A percentile compares a stretch with the other conserved stretches of the same genome.
phyloP scores from a whole-genome alignment of 2,797 vertebrate species.

The Staurois parvus region DNA sequence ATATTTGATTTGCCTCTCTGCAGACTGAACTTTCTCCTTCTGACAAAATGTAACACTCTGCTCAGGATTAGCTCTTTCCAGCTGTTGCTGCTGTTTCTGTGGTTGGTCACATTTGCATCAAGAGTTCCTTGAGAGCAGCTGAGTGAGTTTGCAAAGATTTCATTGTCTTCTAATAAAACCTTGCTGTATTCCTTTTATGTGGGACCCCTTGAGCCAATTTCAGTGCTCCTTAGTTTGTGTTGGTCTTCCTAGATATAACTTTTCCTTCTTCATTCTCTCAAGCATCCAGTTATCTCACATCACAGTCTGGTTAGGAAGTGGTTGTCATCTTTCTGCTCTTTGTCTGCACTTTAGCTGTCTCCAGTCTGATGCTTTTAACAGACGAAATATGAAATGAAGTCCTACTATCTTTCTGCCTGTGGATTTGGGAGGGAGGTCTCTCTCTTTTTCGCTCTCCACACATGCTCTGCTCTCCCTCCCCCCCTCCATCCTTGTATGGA shows the following conservation, averaged over 20 bases:
- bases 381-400: constrained; percentile 16
- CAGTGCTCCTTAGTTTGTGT: neutral
- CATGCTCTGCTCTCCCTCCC: constrained; percentile 48
- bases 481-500: constrained; percentile 61
- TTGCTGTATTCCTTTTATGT: neutral
- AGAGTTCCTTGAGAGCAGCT: neutral
- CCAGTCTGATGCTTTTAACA: constrained; percentile 46
- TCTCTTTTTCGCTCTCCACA: constrained; percentile 27
- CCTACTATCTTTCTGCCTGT: constrained; percentile 39
- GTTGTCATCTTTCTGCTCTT: constrained; percentile 15
- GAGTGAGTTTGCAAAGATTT: neutral
- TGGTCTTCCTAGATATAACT: neutral
- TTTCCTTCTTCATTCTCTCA: neutral
- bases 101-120: neutral
- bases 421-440: constrained; percentile 53
- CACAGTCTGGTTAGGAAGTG: neutral
- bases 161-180: neutral
- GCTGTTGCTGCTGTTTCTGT: neutral
- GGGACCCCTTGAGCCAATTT: neutral
- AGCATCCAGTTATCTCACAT: neutral
- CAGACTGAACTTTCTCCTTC: constrained; percentile 2
- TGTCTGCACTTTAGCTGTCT: constrained; percentile 22
- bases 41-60: neutral
- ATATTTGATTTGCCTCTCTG: neutral
- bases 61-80: neutral